These are phyloP conservation scores for Phyllostomus discolor DNA, from an alignment of 2,113 vertebrate genomes.

Conservation along the genomic window DNA sequence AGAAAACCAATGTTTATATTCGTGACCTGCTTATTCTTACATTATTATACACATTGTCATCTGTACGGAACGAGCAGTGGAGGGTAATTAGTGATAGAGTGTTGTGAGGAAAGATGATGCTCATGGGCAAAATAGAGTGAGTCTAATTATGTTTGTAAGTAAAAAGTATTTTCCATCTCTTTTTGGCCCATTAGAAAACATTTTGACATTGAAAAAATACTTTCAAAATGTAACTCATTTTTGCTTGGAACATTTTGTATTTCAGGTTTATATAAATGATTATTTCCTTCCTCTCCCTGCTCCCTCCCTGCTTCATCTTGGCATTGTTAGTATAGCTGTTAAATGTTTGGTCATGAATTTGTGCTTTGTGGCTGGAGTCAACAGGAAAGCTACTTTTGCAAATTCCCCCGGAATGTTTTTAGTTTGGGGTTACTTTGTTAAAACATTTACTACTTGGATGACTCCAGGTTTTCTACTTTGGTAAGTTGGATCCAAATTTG, in stretches of 20 bases:
- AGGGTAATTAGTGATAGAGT: conserved; percentile 24
- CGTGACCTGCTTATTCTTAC: neutral
- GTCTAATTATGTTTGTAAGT: conserved; percentile 25
- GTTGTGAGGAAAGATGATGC: neutral
- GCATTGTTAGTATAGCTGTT: neutral
- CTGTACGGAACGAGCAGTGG: neutral
- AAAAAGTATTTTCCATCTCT: conserved; percentile 29
- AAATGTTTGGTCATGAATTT: conserved; percentile 9
- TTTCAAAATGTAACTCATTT: conserved; percentile 25
- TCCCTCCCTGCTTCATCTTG: neutral
- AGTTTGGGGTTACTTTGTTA: neutral
- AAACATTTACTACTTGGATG: neutral
- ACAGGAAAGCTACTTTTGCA: neutral
- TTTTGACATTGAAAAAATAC: conserved; percentile 41
- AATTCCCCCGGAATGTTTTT: neutral
- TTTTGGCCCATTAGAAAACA: conserved; percentile 7
- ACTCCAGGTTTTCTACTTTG: neutral
- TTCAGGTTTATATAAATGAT: conserved; percentile 22
- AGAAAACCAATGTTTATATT: neutral
- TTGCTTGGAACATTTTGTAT: conserved; percentile 36
- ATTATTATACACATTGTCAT: neutral
- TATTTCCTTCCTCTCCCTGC: conserved; percentile 35
- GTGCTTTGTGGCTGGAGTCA: conserved; percentile 17
- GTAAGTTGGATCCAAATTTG: neutral
- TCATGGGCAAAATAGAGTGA: neutral